Evolutionary conservation across 1,140 invertebrate genomes (phyloP), one percentile per base, ranked within the genome.

Genomic region (Drosophila trapezifrons): DNA sequence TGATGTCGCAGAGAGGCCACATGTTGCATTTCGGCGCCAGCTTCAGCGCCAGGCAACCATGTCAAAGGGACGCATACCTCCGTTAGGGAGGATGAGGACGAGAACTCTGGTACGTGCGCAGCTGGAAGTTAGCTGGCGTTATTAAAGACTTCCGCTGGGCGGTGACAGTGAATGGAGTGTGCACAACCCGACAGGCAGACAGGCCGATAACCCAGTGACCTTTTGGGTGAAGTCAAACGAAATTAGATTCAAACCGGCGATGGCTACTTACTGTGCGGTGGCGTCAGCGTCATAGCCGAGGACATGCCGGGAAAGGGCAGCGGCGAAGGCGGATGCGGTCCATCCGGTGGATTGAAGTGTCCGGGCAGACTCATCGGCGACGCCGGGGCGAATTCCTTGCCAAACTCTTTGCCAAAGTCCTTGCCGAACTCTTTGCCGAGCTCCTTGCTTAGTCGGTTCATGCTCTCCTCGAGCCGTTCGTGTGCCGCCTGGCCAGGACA

Each of bases 281-380:
- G 96, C 45, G 96, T 96, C 70, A 97, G 92, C 22, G 96, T 94
- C 66, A 97, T 92, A 7, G 96, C 95, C 35, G 96, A 95, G 2
- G 96, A 94, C 93, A 96, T 92, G 49, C 94, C 94, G 47, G 94
- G 94, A 78, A 94, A 95, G 49, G 94, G 93, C 79, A 95, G 92
- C 76, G 95, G 94, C 66, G 94, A 94, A 64, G 93, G 93, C 91
- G 93, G 90, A 90, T 93, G 85, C 57, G 87, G 81, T 47, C 91
- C 91, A 60, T 92, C 91, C 47, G 78, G 82, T 37, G 83, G 79
- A 81, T 82, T 84, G 40, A 87, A 92, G 58, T 91, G 92, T n/a
- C 90, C 76, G 27, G 90, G 92, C 56, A 91, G 43, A 51, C 90
- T 91, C 90, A 91, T 92, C 0, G 92, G 90, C 43, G 91, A 92